phyloP scores from a whole-genome alignment of 92 coral and sea anemone species.

The Nematostella vectensis region DNA sequence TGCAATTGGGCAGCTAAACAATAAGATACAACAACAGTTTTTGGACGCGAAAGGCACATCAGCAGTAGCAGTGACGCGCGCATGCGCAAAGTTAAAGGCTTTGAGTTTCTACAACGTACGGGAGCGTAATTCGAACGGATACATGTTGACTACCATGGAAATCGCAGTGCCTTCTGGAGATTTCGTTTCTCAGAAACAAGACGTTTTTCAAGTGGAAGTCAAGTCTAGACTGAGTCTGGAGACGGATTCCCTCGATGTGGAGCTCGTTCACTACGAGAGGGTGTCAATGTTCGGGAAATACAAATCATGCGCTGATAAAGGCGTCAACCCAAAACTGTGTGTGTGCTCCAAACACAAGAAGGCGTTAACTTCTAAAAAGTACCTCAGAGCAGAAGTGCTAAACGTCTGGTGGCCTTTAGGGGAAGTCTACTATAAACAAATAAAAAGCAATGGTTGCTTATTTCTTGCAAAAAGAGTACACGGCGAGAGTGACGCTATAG shows the following conservation, averaged over 20 bases:
- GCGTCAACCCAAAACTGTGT: slow-evolving; percentile 52
- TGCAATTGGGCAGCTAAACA: slow-evolving; percentile 77
- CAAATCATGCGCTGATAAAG: slow-evolving; percentile 63
- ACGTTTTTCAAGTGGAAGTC: slow-evolving; percentile 52
- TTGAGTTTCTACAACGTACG: slow-evolving; percentile 64
- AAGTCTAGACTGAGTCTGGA: slow-evolving; percentile 23
- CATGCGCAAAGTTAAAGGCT: slow-evolving; percentile 61
- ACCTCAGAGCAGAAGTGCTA: not conserved
- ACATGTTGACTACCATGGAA: slow-evolving; percentile 47
- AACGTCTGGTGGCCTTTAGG: not conserved
- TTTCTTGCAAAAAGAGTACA: slow-evolving; percentile 51
- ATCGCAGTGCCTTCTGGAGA: slow-evolving; percentile 23
- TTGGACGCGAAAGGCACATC: not conserved
- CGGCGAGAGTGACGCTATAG: slow-evolving; percentile 22
- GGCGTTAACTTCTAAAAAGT: not conserved
- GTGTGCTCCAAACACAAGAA: slow-evolving; percentile 41
- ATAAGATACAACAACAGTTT: slow-evolving; percentile 37
- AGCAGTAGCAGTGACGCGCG: slow-evolving; percentile 9
- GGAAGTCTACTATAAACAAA: not conserved
- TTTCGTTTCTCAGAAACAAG: slow-evolving; percentile 21
- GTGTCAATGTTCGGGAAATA: slow-evolving; percentile 57
- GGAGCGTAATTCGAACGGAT: slow-evolving; percentile 42
- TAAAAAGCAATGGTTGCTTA: slow-evolving; percentile 31
- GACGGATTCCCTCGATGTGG: slow-evolving; percentile 46
- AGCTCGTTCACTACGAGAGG: slow-evolving; percentile 58